Percentiles rank a stretch among this genome's conserved stretches.
These are phyloP conservation scores for Drosophila eugracilis DNA, from an alignment of 1,140 invertebrate genomes.

Conservation along the genomic window DNA sequence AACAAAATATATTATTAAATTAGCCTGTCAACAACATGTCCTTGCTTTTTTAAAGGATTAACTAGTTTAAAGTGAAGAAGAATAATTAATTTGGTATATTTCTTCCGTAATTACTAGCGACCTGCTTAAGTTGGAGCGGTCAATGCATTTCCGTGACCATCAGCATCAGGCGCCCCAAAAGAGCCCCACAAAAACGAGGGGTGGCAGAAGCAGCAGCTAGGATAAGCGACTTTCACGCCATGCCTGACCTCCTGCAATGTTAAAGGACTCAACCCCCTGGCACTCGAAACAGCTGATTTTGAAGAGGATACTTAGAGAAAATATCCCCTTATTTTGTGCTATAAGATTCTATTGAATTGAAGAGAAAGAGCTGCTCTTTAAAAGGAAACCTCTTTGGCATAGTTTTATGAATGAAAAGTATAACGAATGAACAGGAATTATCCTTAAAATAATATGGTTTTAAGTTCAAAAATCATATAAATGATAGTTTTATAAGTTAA, in stretches of 20 bases:
- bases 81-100: constrained; percentile 16
- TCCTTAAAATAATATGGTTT: no score
- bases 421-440: no score
- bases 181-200: constrained; percentile 4
- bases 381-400: not conserved
- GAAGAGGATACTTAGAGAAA: not conserved
- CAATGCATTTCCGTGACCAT: constrained; percentile 40
- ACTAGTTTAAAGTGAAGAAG: not conserved
- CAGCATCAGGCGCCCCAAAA: constrained; percentile 30
- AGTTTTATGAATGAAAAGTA: constrained; percentile 1
- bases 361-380: constrained; percentile 1
- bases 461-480: no score
- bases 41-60: not conserved
- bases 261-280: constrained; percentile 52
- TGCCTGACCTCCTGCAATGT: constrained; percentile 72
- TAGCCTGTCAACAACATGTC: not conserved
- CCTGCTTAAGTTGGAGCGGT: constrained; percentile 41
- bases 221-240: constrained; percentile 56
- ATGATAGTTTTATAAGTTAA: not conserved
- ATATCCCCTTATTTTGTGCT: constrained; percentile 59
- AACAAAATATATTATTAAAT: no score
- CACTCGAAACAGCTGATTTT: constrained; percentile 60
- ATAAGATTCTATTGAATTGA: not conserved
- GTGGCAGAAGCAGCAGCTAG: constrained; percentile 31
- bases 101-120: constrained; percentile 25